Conservation (phyloP, 2,888 invertebrate species). For the Aplocera efformata region DNA sequence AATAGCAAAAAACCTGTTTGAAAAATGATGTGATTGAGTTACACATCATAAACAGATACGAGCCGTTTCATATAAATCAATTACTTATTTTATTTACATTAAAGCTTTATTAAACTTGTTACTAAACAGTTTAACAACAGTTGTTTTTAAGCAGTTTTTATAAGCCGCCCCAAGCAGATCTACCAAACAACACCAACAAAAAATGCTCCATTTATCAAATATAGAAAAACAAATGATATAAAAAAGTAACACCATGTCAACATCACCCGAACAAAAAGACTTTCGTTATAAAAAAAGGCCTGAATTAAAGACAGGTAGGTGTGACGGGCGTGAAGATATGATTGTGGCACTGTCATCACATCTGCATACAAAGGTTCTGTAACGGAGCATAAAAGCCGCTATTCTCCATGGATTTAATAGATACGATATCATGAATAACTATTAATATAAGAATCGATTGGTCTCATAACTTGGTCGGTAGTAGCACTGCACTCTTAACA, state of each 20-base stretch:
- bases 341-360: slow-evolving; percentile 44
- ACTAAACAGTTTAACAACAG: too few species aligned
- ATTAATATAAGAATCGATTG: too few species aligned
- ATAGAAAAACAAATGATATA: slow-evolving; percentile 2
- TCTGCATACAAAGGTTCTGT: slow-evolving; percentile 50
- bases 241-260: slow-evolving; percentile 9
- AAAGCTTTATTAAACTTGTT: too few species aligned
- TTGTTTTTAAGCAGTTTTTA: too few species aligned
- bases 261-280: slow-evolving; percentile 18
- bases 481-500: too few species aligned
- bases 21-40: too few species aligned
- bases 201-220: slow-evolving; percentile 2
- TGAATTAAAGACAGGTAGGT: slow-evolving; percentile 31
- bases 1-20: too few species aligned
- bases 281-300: slow-evolving; percentile 13
- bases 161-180: not conserved
- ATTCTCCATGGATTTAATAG: not conserved
- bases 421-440: too few species aligned
- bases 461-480: too few species aligned
- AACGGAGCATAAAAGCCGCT: slow-evolving; percentile 25
- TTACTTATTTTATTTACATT: too few species aligned
- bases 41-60: too few species aligned
- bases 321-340: slow-evolving; percentile 26
- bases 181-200: slow-evolving; percentile 7
- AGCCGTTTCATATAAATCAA: too few species aligned